These are phyloP conservation scores for Arizona elegans DNA, from an alignment of 2,113 vertebrate species.

Conservation along the genomic window DNA sequence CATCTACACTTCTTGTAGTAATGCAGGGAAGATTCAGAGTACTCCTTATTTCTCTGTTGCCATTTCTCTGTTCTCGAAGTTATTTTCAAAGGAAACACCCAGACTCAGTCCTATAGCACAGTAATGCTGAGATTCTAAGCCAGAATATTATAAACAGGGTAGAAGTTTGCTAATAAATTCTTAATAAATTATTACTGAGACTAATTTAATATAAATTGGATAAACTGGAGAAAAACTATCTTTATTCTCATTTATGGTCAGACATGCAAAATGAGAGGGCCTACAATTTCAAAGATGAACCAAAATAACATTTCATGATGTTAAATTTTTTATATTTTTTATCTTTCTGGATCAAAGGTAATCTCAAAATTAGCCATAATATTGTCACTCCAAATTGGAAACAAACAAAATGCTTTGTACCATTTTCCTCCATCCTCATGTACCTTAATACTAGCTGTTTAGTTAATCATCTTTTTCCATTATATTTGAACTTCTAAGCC, in stretches of 20 bases:
- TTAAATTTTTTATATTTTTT: not conserved
- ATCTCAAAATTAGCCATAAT: not conserved
- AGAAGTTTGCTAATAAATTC: not conserved
- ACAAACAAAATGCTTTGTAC: not conserved
- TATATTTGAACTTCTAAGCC: not conserved
- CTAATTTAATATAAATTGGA: not conserved
- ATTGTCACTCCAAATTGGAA: not conserved
- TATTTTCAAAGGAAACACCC: not conserved
- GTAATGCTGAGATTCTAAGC: not conserved
- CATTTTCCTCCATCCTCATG: not conserved
- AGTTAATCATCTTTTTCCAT: not conserved
- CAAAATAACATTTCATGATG: not conserved
- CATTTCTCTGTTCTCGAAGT: not conserved
- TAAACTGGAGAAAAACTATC: not conserved
- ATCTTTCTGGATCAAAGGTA: not conserved
- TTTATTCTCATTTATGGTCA: not conserved
- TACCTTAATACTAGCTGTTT: not conserved
- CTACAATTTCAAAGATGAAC: not conserved
- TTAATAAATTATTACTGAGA: not conserved
- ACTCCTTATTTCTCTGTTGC: not conserved
- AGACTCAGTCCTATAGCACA: not conserved
- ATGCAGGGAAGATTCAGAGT: not conserved
- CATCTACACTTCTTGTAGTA: not conserved
- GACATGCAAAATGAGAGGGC: not conserved
- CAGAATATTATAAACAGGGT: not conserved